Evolutionary conservation across 2,113 vertebrate species (phyloP).

Genomic region (Potamarius usumacintae): DNA sequence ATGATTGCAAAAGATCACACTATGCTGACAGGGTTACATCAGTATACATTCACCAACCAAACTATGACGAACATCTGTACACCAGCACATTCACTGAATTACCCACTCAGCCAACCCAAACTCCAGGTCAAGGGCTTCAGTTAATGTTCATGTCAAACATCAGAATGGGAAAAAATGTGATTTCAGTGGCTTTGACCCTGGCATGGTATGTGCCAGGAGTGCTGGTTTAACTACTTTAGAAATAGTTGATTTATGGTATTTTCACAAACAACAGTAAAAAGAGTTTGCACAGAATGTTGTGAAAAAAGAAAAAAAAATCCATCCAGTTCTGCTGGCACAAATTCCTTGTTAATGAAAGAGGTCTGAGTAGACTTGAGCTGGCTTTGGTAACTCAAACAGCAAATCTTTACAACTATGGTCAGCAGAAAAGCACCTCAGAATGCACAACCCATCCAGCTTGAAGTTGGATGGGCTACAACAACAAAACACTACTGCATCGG

Average conservation of each 20-base stretch:
- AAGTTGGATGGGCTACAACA: neutral
- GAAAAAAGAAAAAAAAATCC: neutral
- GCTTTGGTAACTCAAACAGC: neutral
- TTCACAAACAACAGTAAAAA: neutral
- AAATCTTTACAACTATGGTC: neutral
- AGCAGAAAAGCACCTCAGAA: neutral
- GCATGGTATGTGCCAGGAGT: neutral
- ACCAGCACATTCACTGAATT: neutral
- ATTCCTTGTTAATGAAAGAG: neutral
- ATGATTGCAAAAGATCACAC: neutral
- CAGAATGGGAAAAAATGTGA: neutral
- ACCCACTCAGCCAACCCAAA: neutral
- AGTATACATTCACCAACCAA: neutral
- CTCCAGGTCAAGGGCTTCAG: neutral
- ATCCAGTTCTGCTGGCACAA: neutral
- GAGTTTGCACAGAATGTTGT: neutral
- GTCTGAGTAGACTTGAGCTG: neutral
- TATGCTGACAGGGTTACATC: neutral
- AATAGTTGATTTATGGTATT: neutral
- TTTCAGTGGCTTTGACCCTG: neutral
- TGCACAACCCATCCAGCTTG: neutral
- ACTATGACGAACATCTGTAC: neutral
- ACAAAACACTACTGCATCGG: neutral
- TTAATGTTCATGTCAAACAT: neutral
- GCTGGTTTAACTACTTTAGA: neutral